phyloP scores from a whole-genome alignment of 2,888 invertebrate genomes.

The Lepidochitona cinerea region DNA sequence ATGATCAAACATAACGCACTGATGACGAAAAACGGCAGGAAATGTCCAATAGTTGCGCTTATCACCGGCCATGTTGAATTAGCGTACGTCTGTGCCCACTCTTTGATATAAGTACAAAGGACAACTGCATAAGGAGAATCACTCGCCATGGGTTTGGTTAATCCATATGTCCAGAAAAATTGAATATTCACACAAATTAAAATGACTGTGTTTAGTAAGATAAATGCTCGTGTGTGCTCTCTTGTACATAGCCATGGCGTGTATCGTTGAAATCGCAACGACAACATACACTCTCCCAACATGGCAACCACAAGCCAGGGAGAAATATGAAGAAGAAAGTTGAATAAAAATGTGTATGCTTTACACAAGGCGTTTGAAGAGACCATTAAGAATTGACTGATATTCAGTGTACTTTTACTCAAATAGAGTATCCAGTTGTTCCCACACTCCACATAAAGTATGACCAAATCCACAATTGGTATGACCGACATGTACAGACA shows the following conservation, averaged over 20 bases:
- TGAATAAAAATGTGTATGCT: slow-evolving; percentile 61
- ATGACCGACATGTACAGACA: slow-evolving; percentile 61
- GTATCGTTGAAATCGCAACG: slow-evolving; percentile 49
- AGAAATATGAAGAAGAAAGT: slow-evolving; percentile 53
- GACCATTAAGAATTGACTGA: slow-evolving; percentile 46
- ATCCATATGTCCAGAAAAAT: slow-evolving; percentile 67
- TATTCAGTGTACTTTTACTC: slow-evolving; percentile 33
- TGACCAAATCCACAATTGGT: slow-evolving; percentile 53
- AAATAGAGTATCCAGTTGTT: slow-evolving; percentile 50
- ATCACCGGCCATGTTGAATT: slow-evolving; percentile 59
- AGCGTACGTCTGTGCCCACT: slow-evolving; percentile 49
- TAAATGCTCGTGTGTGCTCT: slow-evolving; percentile 58
- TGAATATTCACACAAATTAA: slow-evolving; percentile 65
- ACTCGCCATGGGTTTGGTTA: slow-evolving; percentile 43
- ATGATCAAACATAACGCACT: slow-evolving; percentile 40
- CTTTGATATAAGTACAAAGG: slow-evolving; percentile 49
- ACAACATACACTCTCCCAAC: slow-evolving; percentile 58
- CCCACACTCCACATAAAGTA: slow-evolving; percentile 62
- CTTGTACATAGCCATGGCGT: slow-evolving; percentile 60
- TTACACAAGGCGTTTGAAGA: slow-evolving; percentile 64
- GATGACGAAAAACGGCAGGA: slow-evolving; percentile 54
- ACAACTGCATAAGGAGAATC: slow-evolving; percentile 11
- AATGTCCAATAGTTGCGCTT: slow-evolving; percentile 50
- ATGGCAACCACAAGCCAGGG: slow-evolving; percentile 63
- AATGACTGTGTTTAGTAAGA: slow-evolving; percentile 62